Base-by-base conservation (phyloP, 2,113 vertebrate genomes). In the Protobothrops mucrosquamatus region DNA sequence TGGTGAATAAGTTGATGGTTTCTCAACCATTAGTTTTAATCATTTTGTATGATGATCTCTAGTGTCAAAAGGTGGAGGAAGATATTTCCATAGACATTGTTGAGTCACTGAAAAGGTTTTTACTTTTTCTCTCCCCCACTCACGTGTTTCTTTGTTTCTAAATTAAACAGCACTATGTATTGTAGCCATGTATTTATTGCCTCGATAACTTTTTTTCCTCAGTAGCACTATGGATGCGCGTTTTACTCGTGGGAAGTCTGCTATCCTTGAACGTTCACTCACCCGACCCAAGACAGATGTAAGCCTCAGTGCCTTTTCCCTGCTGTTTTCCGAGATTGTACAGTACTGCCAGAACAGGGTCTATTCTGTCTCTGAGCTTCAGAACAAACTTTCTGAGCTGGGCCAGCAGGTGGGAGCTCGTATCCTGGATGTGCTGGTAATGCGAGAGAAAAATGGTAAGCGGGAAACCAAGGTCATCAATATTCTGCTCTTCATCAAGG, bases 281-380 rank as follows among this genome's bases (percentile, higher is more conserved):
- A 98, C 97, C 4, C 97, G 99, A 15, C 98, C 98, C 0, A 99
- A 99, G 96, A 98, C 98, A 0, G 99, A 99, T 92, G 98, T 99
- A 46, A 98, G 98, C 94, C 97, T 99, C 85, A 98, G 98, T 22
- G 98, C 98, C 20, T 99, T 99, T 46, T 98, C 99, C 0, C 97
- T 99, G 26, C 98, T 99, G 12, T 99, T 99, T 97, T 99, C 99
- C 0, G 99, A 99, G 97, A 98, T 99, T 96, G 99, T 99, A 2
- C 99, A 99, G 97, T 99, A 99, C 97, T 99, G 99, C 91, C 99
- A 99, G 98, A 98, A 98, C 96, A 98, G 99, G 0, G 99, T 99
- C 14, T 99, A 99, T 97, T 99, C 99, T 0, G 99, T 99, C 93
- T 98, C 98, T 0, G 99, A 99, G 97, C 98, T 99, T 85, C 99